Conservation (phyloP, 2,888 invertebrate genomes). For the Conchocele bisecta region DNA sequence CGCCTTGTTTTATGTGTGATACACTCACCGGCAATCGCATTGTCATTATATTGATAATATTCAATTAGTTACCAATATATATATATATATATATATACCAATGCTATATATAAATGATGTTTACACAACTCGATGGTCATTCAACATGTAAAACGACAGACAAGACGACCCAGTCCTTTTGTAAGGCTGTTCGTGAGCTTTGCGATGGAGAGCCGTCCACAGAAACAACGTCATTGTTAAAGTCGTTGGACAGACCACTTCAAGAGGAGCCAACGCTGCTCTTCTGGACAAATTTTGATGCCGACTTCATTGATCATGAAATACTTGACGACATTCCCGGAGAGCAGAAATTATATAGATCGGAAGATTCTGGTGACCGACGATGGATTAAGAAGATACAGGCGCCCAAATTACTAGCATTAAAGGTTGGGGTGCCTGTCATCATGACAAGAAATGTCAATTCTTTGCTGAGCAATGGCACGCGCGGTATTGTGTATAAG, state of each 20-base stretch:
- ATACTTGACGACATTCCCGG: background rate
- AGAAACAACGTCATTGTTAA: background rate
- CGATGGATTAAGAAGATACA: background rate
- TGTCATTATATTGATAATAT: too few relatives aligned
- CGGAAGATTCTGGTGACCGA: background rate
- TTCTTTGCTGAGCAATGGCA: background rate
- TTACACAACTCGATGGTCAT: too few relatives aligned
- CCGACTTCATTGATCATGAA: background rate
- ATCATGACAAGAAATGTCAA: background rate
- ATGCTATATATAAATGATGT: too few relatives aligned
- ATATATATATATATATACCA: too few relatives aligned
- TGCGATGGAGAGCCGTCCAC: background rate
- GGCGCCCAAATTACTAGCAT: background rate
- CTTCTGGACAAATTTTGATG: constrained; percentile 1
- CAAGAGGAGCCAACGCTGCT: background rate
- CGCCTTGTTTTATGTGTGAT: too few relatives aligned
- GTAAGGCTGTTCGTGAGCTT: background rate
- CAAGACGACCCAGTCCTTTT: background rate
- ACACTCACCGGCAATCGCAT: too few relatives aligned
- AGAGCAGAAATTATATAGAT: background rate
- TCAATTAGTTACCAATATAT: too few relatives aligned
- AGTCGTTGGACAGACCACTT: background rate
- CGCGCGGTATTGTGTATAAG: background rate
- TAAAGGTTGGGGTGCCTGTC: background rate
- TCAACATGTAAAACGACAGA: background rate